Evolutionary conservation across 2,888 invertebrate species (phyloP).

Genomic region (Ectemnius cavifrons): DNA sequence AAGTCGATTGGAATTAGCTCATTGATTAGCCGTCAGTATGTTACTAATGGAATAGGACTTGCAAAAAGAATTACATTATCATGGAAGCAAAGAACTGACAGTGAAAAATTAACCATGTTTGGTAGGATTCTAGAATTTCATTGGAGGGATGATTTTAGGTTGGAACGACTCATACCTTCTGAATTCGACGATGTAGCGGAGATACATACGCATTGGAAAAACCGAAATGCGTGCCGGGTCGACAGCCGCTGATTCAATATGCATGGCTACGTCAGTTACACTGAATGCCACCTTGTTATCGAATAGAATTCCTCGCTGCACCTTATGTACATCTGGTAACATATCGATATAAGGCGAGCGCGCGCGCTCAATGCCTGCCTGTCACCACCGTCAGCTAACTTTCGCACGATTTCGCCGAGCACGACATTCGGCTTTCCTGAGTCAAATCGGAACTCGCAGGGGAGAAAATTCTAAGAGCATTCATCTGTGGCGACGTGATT

Average conservation of each 20-base stretch:
- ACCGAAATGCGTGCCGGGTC: neutral
- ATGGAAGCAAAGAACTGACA: too few species aligned
- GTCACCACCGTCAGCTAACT: conserved; percentile 2
- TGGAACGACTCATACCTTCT: neutral
- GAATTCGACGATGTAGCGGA: neutral
- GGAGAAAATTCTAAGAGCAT: too few species aligned
- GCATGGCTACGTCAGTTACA: conserved; percentile 8
- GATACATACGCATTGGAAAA: neutral
- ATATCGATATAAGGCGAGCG: neutral
- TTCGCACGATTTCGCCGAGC: neutral
- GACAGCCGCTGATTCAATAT: conserved; percentile 1
- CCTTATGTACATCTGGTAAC: conserved; percentile 8
- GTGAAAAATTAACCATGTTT: too few species aligned
- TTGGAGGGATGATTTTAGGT: neutral
- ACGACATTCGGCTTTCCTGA: neutral
- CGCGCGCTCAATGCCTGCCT: neutral
- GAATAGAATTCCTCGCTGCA: conserved; percentile 10
- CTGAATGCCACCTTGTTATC: conserved; percentile 10
- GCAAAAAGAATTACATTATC: too few species aligned
- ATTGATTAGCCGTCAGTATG: too few species aligned
- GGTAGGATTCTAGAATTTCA: neutral
- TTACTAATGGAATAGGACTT: too few species aligned
- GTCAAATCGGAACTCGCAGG: too few species aligned
- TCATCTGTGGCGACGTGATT: too few species aligned
- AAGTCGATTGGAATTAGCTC: too few species aligned